Evolutionary conservation across 2,888 invertebrate genomes (phyloP).

Genomic region (Autographa pulchrina): DNA sequence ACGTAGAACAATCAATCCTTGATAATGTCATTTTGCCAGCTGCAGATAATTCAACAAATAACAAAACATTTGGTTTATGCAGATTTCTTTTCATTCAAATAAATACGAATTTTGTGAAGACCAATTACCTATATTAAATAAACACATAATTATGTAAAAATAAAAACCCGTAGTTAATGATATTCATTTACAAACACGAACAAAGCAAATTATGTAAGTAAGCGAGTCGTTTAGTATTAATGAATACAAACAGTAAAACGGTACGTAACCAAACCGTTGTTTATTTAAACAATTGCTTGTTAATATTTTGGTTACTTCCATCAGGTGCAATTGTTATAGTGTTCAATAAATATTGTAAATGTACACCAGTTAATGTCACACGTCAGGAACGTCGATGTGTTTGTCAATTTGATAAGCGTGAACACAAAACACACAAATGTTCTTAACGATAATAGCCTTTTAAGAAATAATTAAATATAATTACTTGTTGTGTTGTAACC

Average conservation of each 20-base stretch:
- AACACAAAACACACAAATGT: neutral
- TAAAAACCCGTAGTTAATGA: neutral
- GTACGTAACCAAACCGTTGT: neutral
- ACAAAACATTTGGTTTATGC: too few species aligned
- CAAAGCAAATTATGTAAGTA: neutral
- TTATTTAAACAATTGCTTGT: neutral
- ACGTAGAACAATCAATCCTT: slow-evolving; percentile 50
- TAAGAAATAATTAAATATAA: neutral
- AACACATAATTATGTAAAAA: neutral
- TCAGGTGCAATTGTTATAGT: neutral
- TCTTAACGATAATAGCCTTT: neutral
- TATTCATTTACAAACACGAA: neutral
- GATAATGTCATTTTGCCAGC: slow-evolving; percentile 43
- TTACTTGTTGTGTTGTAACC: neutral
- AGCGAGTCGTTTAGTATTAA: neutral
- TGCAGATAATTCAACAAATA: neutral
- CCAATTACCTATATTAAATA: too few species aligned
- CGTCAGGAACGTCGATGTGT: neutral
- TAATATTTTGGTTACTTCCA: neutral
- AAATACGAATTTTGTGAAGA: too few species aligned
- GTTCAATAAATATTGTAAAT: neutral
- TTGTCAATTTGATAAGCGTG: neutral
- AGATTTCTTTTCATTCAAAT: too few species aligned
- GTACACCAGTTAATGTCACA: neutral
- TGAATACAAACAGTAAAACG: neutral